These are phyloP conservation scores for Anoplius nigerrimus DNA, from an alignment of 2,888 invertebrate species.

Conservation along the genomic window DNA sequence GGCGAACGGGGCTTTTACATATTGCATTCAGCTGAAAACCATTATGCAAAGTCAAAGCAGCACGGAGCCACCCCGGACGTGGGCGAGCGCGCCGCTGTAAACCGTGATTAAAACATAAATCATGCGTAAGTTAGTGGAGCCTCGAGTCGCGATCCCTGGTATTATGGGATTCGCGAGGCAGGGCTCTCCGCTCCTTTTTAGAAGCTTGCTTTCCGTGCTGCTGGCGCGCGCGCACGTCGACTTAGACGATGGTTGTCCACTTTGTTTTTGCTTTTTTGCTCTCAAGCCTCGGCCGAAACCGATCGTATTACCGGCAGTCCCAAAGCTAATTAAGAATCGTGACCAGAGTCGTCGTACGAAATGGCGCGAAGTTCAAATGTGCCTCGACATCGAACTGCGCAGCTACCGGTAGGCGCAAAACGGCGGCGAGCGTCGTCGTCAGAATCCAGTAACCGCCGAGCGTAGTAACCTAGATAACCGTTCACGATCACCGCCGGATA, in stretches of 20 bases:
- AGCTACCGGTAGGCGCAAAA: no score
- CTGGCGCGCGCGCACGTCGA: no score
- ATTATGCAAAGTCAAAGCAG: conserved; percentile 60
- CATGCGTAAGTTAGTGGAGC: conserved; percentile 53
- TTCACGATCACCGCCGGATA: conserved; percentile 21
- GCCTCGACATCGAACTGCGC: not conserved
- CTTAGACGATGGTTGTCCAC: no score
- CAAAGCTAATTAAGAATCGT: no score
- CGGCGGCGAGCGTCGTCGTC: no score
- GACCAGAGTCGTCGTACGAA: not conserved
- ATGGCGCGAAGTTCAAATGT: not conserved
- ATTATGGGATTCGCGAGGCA: not conserved
- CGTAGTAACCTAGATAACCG: conserved; percentile 35
- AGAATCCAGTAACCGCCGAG: not conserved
- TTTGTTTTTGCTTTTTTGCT: no score
- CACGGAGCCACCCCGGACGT: conserved; percentile 34
- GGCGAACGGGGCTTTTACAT: conserved; percentile 32
- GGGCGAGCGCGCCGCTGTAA: conserved; percentile 52
- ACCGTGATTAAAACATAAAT: conserved; percentile 63
- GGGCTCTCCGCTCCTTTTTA: not conserved
- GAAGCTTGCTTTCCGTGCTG: no score
- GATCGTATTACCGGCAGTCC: no score
- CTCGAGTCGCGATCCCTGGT: conserved; percentile 16
- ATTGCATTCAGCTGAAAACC: conserved; percentile 43
- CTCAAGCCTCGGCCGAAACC: no score